A percentile compares a stretch with the other conserved stretches of the same genome.
Evolutionary conservation across 2,113 vertebrate genomes (phyloP).

Genomic region (Dipodomys stephensi): DNA sequence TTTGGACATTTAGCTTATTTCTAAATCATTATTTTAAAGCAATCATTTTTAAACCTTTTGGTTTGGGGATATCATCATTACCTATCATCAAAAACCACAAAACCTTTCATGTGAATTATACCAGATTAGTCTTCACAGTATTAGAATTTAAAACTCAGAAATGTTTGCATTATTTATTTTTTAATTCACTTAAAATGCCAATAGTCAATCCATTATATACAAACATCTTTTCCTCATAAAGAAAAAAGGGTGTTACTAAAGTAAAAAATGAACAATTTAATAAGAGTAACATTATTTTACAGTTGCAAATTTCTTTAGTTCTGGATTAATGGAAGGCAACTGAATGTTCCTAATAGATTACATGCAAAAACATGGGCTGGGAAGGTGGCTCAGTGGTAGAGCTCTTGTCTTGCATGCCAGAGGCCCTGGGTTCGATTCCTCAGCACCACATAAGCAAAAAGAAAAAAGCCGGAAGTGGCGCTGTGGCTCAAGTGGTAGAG

Average conservation of each 20-base stretch:
- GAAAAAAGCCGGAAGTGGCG: too few species aligned
- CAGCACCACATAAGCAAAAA: too few species aligned
- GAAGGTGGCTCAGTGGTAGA: too few species aligned
- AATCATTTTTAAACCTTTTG: neutral
- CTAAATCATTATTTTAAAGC: constrained; percentile 27
- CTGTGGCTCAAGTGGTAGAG: too few species aligned
- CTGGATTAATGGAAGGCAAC: neutral
- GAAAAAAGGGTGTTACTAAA: neutral
- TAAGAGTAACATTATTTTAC: neutral
- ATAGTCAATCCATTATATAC: neutral
- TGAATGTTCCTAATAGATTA: neutral
- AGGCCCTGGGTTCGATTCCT: too few species aligned
- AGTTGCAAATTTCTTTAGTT: neutral
- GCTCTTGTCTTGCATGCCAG: too few species aligned
- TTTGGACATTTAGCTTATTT: constrained; percentile 24
- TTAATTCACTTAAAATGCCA: constrained; percentile 43
- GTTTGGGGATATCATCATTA: neutral
- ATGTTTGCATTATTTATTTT: neutral
- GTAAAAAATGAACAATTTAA: neutral
- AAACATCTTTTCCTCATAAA: constrained; percentile 37
- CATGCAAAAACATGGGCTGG: neutral
- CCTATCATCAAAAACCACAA: neutral
- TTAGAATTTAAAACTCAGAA: constrained; percentile 45
- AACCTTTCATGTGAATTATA: neutral
- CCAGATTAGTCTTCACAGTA: neutral